A percentile compares a stretch with the other conserved stretches of the same genome.
phyloP scores from a whole-genome alignment of 2,888 invertebrate genomes.

The Laspeyria flexula region DNA sequence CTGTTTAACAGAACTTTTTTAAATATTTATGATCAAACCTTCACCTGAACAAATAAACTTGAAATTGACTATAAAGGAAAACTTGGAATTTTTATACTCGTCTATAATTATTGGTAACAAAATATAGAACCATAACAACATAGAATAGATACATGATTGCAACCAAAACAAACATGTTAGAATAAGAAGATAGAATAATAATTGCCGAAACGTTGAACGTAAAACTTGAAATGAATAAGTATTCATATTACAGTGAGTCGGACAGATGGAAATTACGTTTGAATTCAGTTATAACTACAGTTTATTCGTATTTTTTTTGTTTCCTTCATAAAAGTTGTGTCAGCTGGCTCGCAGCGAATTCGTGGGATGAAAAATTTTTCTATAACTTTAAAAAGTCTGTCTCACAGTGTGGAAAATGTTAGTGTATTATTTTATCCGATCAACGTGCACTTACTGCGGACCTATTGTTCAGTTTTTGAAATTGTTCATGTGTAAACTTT shows the following conservation, averaged over 20 bases:
- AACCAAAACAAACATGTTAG: constrained; percentile 13
- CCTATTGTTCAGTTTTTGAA: neutral
- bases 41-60: too few species aligned
- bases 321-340: constrained; percentile 42
- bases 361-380: constrained; percentile 23
- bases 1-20: too few species aligned
- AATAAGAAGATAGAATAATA: constrained; percentile 27
- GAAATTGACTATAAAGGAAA: too few species aligned
- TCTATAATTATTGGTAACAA: too few species aligned
- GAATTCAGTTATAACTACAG: constrained; percentile 47
- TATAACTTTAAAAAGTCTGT: constrained; percentile 26
- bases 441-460: neutral
- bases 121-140: too few species aligned
- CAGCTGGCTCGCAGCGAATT: constrained; percentile 32
- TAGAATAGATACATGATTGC: neutral
- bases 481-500: too few species aligned
- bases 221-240: constrained; percentile 43
- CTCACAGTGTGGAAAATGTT: constrained; percentile 17
- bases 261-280: constrained; percentile 46
- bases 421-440: constrained; percentile 22
- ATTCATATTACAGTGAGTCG: constrained; percentile 35
- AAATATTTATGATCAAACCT: too few species aligned
- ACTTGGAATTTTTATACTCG: too few species aligned
- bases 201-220: constrained; percentile 32
- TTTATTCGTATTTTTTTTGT: constrained; percentile 40